These are phyloP conservation scores for Megaptera novaeangliae DNA, from an alignment of 2,113 vertebrate genomes.

Conservation along the genomic window DNA sequence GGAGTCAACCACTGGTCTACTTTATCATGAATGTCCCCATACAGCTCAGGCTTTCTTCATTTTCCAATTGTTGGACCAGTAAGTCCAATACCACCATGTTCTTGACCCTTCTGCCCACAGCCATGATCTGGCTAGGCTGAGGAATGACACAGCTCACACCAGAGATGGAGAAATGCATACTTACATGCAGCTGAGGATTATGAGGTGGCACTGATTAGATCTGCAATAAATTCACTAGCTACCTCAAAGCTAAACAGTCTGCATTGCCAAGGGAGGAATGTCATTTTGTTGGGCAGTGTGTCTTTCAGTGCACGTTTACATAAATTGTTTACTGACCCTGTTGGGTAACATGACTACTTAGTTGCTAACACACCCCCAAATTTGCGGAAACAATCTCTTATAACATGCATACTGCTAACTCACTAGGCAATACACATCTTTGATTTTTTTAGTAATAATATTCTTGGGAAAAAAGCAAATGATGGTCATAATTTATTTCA, in stretches of 20 bases:
- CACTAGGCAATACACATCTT: neutral
- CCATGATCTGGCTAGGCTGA: neutral
- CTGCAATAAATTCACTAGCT: neutral
- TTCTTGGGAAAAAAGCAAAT: slow-evolving; percentile 36
- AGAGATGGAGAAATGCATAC: neutral
- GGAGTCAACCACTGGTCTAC: neutral
- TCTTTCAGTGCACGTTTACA: neutral
- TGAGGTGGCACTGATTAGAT: neutral
- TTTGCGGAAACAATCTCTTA: neutral
- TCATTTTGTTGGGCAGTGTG: neutral
- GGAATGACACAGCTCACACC: neutral
- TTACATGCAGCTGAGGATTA: neutral
- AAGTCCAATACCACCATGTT: neutral
- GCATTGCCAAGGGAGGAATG: neutral
- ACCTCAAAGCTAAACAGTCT: neutral
- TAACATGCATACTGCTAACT: neutral
- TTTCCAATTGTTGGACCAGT: neutral
- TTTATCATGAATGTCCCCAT: neutral
- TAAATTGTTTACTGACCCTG: slow-evolving; percentile 17
- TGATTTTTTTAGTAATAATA: slow-evolving; percentile 36
- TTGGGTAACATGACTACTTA: neutral
- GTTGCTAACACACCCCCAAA: neutral
- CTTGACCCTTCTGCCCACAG: neutral
- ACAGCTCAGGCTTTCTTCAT: neutral
- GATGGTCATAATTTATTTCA: slow-evolving; percentile 37